phyloP scores from a whole-genome alignment of 1,140 invertebrate genomes.

The Drosophila kohkoa region DNA sequence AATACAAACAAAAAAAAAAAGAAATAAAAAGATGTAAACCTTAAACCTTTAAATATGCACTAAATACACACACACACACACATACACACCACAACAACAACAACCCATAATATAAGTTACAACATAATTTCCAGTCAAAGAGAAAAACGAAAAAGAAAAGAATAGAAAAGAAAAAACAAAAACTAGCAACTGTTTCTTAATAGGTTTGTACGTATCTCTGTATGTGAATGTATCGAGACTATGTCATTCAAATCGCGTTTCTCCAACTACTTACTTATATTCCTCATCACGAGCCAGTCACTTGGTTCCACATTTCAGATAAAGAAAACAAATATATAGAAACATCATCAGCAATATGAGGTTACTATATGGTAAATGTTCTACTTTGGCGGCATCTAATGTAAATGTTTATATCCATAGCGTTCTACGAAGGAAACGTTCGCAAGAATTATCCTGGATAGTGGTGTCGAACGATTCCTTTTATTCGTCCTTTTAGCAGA shows the following conservation, averaged over 20 bases:
- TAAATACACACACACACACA: constrained; percentile 50
- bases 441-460: constrained; percentile 4
- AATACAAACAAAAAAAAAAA: constrained; percentile 43
- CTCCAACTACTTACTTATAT: constrained; percentile 13
- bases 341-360: constrained; percentile 15
- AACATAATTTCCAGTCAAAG: constrained; percentile 69
- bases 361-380: constrained; percentile 16
- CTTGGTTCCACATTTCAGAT: constrained; percentile 18
- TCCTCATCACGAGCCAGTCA: constrained; percentile 20
- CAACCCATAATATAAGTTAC: constrained; percentile 65
- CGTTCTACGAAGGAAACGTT: constrained; percentile 22
- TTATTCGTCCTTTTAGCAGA: constrained; percentile 60
- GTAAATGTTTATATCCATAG: constrained; percentile 56
- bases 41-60: constrained; percentile 75
- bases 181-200: constrained; percentile 69
- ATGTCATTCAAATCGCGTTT: constrained; percentile 34
- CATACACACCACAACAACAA: constrained; percentile 52
- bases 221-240: constrained; percentile 53
- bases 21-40: constrained; percentile 62
- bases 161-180: constrained; percentile 36
- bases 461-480: constrained; percentile 25
- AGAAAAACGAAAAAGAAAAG: constrained; percentile 17
- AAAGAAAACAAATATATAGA: neutral
- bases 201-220: constrained; percentile 74
- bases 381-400: constrained; percentile 41